Conservation (phyloP, 2,113 vertebrate genomes). For the Ptilorrhoa leucosticta region DNA sequence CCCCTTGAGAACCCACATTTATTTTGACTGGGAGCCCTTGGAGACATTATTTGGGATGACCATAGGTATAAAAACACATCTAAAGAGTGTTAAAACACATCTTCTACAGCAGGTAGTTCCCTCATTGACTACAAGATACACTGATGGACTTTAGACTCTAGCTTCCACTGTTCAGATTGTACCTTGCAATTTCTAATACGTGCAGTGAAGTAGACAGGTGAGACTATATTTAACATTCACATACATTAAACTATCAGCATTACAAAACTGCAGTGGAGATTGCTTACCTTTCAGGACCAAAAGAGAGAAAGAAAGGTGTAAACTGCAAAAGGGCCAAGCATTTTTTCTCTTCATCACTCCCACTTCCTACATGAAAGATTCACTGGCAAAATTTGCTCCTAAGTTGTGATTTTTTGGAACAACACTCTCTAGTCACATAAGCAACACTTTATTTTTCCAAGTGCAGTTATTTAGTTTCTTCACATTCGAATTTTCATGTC, state of each 20-base stretch:
- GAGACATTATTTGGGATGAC: neutral
- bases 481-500: conserved; percentile 49
- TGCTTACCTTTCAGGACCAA: neutral
- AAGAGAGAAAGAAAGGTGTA: neutral
- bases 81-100: neutral
- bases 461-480: conserved; percentile 41
- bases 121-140: neutral
- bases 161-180: neutral
- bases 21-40: neutral
- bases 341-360: neutral
- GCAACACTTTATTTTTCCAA: conserved; percentile 57
- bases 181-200: neutral
- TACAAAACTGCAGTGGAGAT: neutral
- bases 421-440: conserved; percentile 16
- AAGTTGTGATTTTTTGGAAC: neutral
- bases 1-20: neutral
- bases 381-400: neutral
- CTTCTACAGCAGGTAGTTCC: neutral
- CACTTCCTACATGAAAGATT: neutral
- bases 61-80: neutral
- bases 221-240: neutral
- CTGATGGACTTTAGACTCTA: neutral
- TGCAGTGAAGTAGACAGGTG: neutral
- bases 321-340: neutral
- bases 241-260: neutral